Conservation (phyloP, 64 coral and sea anemone genomes). For the Montipora sp. region DNA sequence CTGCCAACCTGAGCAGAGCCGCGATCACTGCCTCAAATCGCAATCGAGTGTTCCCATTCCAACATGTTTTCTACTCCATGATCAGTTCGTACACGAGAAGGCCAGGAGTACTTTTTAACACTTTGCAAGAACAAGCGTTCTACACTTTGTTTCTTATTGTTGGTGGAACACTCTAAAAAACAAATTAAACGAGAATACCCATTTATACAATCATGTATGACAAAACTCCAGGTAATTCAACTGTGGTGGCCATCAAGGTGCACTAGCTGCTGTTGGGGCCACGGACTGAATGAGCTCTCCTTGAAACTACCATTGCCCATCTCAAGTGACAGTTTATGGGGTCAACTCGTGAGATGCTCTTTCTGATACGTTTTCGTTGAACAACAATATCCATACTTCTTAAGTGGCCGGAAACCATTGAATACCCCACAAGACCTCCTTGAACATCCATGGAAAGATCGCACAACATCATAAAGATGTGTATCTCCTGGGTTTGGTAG, state of each 20-base stretch:
- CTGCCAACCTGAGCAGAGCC: background rate
- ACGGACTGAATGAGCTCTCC: background rate
- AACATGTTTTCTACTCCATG: background rate
- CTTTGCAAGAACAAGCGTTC: background rate
- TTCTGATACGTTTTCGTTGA: no score
- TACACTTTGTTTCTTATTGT: constrained; percentile 38
- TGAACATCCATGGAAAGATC: no score
- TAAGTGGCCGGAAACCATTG: no score
- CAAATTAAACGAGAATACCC: constrained; percentile 51
- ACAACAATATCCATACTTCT: no score
- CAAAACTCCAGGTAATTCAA: constrained; percentile 29
- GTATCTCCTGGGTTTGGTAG: no score
- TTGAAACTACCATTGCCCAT: no score
- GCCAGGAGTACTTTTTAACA: background rate
- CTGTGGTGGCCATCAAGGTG: constrained; percentile 49
- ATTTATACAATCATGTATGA: constrained; percentile 51
- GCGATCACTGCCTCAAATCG: background rate
- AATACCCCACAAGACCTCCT: no score
- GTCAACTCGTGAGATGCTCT: no score
- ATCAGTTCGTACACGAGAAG: background rate
- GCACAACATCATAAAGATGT: no score
- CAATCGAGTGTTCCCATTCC: background rate
- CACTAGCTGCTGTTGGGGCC: constrained; percentile 29
- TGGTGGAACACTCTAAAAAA: background rate
- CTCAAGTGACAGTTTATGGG: no score